Evolutionary conservation across 2,797 vertebrate species (phyloP).

Genomic region (Emydoidea blandingii): DNA sequence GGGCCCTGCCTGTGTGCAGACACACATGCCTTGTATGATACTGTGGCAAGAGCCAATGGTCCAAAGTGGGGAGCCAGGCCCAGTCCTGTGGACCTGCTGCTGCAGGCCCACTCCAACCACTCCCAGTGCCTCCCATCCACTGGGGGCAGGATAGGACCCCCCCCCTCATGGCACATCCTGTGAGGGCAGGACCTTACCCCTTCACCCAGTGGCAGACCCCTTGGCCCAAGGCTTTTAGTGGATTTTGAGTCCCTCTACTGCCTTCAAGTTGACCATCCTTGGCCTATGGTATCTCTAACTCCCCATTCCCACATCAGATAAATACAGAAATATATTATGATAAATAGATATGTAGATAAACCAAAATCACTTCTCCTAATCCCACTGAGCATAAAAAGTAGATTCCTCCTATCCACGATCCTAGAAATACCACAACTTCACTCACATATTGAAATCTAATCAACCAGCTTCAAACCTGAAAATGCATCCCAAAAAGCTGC

Average conservation of each 20-base stretch:
- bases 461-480: neutral
- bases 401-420: neutral
- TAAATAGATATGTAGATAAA: neutral
- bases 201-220: neutral
- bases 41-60: neutral
- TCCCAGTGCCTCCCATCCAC: neutral
- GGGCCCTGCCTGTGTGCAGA: neutral
- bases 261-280: neutral
- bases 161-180: neutral
- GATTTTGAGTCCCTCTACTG: neutral
- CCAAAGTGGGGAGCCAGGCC: neutral
- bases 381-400: neutral
- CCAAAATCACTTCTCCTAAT: neutral
- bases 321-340: neutral
- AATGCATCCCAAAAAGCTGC: neutral
- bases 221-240: neutral
- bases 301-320: neutral
- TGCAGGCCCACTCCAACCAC: neutral
- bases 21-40: neutral
- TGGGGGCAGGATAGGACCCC: neutral
- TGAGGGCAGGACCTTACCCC: neutral
- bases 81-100: neutral
- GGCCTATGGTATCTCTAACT: accelerated
- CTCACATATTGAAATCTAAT: neutral
- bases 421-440: neutral